Evolutionary conservation across 2,113 vertebrate species (phyloP), one percentile per base, ranked within the genome.

Genomic region (Columbina picui): DNA sequence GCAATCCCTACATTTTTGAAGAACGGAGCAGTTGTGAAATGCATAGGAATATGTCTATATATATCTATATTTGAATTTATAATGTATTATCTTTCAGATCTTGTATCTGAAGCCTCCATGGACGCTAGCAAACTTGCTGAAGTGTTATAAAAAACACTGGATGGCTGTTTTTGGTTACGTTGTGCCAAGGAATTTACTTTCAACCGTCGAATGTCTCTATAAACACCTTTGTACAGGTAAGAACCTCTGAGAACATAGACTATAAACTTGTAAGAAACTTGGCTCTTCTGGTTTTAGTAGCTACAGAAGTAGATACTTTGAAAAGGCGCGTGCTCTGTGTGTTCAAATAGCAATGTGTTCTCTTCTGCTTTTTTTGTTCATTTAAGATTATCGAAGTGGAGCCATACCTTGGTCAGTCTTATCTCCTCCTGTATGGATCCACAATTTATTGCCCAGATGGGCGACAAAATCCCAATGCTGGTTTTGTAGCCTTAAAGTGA

Each of bases 141-240:
- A 97, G 45, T 99, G 99, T 96, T 98, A 99, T 10, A 98, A 97
- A 94, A 99, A 99, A 84, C 99, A 99, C 93, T 99, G 99, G 99
- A 70, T 99, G 71, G 99, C 99, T 94, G 99, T 99, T 27, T 99
- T 99, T 97, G 99, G 99, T 76, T 94, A 95, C 23, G 36, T 99
- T 64, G 97, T 98, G 94, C 97, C 98, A 69, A 98, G 99, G 50
- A 96, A 52, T 32, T 97, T 98, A 26, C 96, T 97, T 76, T 86
- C 98, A 90, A 97, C 95, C 9, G 69, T 99, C 95, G 97, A 98
- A 71, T 98, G 90, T 91, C 98, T 99, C 36, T 97, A 97, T 36
- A 47, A 97, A 50, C 98, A 97, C 95, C 96, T 99, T 29, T 97
- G 61, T 96, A 97, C 98, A 97, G 98, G 99, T 99, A 96, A 91